These are phyloP conservation scores for Eurystomus gularis DNA, from an alignment of 2,113 vertebrate genomes.

Conservation along the genomic window DNA sequence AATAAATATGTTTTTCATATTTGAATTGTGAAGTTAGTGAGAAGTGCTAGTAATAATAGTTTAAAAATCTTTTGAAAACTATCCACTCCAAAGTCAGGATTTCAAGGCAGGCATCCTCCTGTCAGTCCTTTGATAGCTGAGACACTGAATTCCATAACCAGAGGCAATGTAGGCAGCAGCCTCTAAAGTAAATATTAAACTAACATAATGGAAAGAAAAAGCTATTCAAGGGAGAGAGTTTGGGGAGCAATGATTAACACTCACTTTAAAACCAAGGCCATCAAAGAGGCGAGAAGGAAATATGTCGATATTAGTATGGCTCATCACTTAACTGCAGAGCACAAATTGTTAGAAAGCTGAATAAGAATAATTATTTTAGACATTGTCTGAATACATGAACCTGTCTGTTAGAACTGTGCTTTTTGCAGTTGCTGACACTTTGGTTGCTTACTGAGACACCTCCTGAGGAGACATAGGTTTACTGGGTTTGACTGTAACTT, in stretches of 20 bases:
- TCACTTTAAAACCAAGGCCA: background rate
- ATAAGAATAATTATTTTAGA: background rate
- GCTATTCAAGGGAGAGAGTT: background rate
- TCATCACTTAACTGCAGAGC: background rate
- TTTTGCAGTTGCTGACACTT: background rate
- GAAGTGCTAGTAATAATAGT: background rate
- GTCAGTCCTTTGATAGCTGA: background rate
- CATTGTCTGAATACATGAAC: background rate
- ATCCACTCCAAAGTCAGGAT: background rate
- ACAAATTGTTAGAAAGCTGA: background rate
- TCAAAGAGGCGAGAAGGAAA: background rate
- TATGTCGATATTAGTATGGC: background rate
- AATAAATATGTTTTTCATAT: background rate
- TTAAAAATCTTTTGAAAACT: background rate
- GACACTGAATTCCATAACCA: background rate
- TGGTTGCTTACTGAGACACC: background rate
- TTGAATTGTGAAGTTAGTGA: background rate
- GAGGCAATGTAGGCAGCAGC: background rate
- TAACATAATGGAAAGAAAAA: conserved; percentile 34
- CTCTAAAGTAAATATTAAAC: conserved; percentile 54
- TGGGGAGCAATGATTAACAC: background rate
- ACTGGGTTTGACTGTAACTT: background rate
- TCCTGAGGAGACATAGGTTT: background rate
- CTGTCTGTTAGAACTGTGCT: background rate
- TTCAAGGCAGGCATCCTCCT: background rate